Conservation (phyloP, 1,140 invertebrate species). For the Gryllus bimaculatus region DNA sequence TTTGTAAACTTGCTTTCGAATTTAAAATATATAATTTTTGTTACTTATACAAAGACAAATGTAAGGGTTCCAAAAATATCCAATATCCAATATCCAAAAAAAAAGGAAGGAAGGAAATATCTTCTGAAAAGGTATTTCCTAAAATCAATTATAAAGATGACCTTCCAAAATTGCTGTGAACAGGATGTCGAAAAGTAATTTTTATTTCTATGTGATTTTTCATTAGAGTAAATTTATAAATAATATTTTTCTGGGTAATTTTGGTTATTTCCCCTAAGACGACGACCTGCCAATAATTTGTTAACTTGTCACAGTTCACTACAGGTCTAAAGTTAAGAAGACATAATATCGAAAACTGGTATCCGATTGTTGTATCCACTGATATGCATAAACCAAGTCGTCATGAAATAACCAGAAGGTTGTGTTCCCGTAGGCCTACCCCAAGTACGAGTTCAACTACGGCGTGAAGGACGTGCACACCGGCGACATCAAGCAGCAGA, state of each 20-base stretch:
- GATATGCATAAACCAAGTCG: no score
- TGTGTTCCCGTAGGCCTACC: neutral
- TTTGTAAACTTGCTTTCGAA: neutral
- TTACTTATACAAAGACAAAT: neutral
- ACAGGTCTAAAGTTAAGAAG: no score
- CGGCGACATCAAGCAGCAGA: conserved; percentile 25
- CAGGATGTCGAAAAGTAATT: neutral
- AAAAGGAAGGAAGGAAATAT: neutral
- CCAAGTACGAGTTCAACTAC: conserved; percentile 23
- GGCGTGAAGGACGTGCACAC: conserved; percentile 23
- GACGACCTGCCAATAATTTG: no score
- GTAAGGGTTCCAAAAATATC: neutral
- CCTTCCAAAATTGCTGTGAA: no score
- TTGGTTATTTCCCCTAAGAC: no score
- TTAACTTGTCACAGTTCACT: no score
- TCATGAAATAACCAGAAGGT: neutral
- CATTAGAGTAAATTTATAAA: no score
- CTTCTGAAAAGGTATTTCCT: neutral
- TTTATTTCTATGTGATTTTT: neutral
- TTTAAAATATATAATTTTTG: neutral
- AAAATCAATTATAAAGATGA: neutral
- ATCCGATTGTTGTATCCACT: no score
- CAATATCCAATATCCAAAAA: no score
- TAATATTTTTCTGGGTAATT: no score
- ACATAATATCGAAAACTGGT: no score